A percentile compares a stretch with the other conserved stretches of the same genome.
Evolutionary conservation across 2,797 vertebrate species (phyloP).

Genomic region (Tinamus major): DNA sequence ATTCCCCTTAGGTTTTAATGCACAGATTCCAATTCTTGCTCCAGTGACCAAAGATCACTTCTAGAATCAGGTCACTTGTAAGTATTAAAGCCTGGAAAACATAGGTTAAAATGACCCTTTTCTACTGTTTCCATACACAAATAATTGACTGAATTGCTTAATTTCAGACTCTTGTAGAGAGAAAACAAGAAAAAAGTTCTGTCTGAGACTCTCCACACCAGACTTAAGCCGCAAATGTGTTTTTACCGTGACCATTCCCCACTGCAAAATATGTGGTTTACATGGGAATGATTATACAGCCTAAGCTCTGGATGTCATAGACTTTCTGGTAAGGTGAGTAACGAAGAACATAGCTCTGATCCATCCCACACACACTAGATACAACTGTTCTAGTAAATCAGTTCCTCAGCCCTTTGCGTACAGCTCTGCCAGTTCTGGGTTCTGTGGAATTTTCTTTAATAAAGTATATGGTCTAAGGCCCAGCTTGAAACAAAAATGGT

Average conservation of each 20-base stretch:
- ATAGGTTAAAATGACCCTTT: neutral
- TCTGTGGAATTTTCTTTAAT: conserved; percentile 59
- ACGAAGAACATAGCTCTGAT: neutral
- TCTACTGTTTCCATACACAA: neutral
- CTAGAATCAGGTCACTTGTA: neutral
- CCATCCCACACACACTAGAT: neutral
- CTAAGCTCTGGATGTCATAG: neutral
- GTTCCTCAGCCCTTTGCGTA: neutral
- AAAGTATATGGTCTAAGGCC: conserved; percentile 50
- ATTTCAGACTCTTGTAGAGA: conserved; percentile 13
- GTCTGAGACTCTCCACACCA: neutral
- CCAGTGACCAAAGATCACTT: neutral
- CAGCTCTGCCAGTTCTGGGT: conserved; percentile 28
- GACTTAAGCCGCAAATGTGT: neutral
- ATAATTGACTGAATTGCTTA: neutral
- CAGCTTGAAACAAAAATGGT: conserved; percentile 62
- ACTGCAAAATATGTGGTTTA: conserved; percentile 31
- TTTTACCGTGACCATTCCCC: neutral
- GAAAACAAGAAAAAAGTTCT: neutral
- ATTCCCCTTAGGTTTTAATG: conserved; percentile 27
- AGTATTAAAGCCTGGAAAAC: neutral
- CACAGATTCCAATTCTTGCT: neutral
- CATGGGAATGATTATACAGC: conserved; percentile 19
- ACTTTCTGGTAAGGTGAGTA: conserved; percentile 38
- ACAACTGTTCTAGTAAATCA: neutral